Evolutionary conservation across 2,888 invertebrate genomes (phyloP).

Genomic region (Carabus problematicus): DNA sequence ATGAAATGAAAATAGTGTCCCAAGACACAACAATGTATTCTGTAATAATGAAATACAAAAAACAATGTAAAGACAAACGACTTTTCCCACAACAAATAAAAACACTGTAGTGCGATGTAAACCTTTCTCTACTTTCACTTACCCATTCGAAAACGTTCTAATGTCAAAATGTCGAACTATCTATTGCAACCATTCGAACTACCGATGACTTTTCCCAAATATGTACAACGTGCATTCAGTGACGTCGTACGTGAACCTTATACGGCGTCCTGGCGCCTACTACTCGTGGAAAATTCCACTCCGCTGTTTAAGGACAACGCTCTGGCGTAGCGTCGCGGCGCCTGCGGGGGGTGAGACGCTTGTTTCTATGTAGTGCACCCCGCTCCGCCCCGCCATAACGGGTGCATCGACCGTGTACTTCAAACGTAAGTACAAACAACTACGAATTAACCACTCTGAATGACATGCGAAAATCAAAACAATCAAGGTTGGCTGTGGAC

Average conservation of each 20-base stretch:
- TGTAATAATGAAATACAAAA: too few species aligned
- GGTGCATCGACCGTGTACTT: conserved; percentile 28
- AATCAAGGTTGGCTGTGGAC: too few species aligned
- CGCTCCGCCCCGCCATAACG: background rate
- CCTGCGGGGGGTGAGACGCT: conserved; percentile 13
- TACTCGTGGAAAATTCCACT: conserved; percentile 35
- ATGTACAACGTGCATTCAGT: background rate
- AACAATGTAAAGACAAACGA: too few species aligned
- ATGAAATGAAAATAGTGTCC: too few species aligned
- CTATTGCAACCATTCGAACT: background rate
- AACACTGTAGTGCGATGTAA: background rate
- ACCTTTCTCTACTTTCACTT: conserved; percentile 12
- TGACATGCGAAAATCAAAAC: too few species aligned
- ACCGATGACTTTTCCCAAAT: background rate
- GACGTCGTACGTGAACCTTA: background rate
- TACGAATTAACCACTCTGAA: too few species aligned
- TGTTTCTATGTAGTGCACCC: background rate
- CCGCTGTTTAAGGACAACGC: conserved; percentile 31
- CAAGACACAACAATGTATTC: too few species aligned
- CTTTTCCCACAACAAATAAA: too few species aligned
- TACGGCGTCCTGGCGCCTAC: conserved; percentile 7
- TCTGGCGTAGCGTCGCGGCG: conserved; percentile 24
- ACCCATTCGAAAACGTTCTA: conserved; percentile 4
- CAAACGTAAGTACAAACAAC: too few species aligned
- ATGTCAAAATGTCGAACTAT: background rate